phyloP scores from a whole-genome alignment of 1,140 invertebrate species.

The Gerris buenoi region DNA sequence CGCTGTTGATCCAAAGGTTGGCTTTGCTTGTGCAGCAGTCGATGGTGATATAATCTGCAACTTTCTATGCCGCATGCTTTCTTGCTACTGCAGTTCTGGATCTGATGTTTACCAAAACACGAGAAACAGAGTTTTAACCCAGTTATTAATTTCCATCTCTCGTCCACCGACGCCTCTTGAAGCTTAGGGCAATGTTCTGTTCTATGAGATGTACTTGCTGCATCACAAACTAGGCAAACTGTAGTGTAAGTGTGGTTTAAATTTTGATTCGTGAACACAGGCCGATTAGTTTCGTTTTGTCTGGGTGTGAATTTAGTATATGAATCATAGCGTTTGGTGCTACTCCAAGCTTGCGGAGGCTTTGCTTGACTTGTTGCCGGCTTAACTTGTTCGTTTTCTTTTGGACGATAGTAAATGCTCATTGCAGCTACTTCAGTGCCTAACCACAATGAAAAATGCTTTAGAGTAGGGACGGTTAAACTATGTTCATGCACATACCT shows the following conservation, averaged over 20 bases:
- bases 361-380: not conserved
- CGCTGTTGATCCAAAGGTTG: not conserved
- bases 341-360: not conserved
- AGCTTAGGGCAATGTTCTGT: not conserved
- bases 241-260: not conserved
- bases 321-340: not conserved
- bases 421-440: not conserved
- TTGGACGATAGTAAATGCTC: not conserved
- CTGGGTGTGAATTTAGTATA: not conserved
- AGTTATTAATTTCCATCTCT: not conserved
- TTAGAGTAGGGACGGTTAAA: not conserved
- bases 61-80: not conserved
- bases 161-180: not conserved
- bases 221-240: not conserved
- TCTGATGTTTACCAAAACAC: not conserved
- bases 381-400: not conserved
- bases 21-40: not conserved
- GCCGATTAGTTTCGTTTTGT: not conserved
- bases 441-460: not conserved
- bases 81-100: not conserved
- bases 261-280: not conserved
- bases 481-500: not conserved
- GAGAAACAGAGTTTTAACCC: not conserved
- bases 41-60: not conserved
- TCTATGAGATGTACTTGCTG: not conserved